These are phyloP conservation scores for Sarcoramphus papa DNA, from an alignment of 2,797 vertebrate genomes.

Conservation along the genomic window DNA sequence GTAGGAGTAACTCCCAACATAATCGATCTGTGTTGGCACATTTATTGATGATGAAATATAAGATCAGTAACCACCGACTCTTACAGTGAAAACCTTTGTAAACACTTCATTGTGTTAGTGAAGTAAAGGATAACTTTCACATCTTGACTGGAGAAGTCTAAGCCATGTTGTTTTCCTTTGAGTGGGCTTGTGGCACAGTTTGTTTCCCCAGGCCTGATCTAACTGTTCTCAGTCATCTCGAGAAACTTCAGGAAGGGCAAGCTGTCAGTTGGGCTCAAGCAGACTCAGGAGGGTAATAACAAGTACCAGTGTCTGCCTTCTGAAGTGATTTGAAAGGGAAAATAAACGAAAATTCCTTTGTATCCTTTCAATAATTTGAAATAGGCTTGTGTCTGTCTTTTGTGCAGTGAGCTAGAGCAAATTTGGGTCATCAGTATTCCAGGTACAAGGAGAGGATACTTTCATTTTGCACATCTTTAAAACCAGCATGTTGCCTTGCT, in stretches of 20 bases:
- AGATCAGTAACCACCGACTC: neutral
- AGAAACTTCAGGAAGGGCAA: neutral
- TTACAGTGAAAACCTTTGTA: neutral
- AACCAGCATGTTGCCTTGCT: conserved; percentile 60
- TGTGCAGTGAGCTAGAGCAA: conserved; percentile 9
- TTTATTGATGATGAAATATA: neutral
- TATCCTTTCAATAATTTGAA: neutral
- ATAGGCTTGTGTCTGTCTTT: neutral
- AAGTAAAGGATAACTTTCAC: neutral
- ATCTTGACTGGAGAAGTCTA: neutral
- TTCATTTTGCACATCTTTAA: conserved; percentile 63
- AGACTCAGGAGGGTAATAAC: neutral
- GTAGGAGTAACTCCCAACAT: neutral
- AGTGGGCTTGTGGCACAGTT: neutral
- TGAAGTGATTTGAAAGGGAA: conserved; percentile 4
- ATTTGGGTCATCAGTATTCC: conserved; percentile 63
- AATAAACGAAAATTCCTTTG: neutral
- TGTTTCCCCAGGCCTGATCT: neutral
- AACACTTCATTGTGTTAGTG: neutral
- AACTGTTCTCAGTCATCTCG: neutral
- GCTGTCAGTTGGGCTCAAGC: neutral
- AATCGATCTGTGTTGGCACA: neutral
- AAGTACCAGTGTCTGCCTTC: neutral
- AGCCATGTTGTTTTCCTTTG: neutral
- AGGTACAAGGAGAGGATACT: conserved; percentile 38